A percentile compares a stretch with the other conserved stretches of the same genome.
Evolutionary conservation across 2,113 vertebrate genomes (phyloP).

Genomic region (Gavialis gangeticus): DNA sequence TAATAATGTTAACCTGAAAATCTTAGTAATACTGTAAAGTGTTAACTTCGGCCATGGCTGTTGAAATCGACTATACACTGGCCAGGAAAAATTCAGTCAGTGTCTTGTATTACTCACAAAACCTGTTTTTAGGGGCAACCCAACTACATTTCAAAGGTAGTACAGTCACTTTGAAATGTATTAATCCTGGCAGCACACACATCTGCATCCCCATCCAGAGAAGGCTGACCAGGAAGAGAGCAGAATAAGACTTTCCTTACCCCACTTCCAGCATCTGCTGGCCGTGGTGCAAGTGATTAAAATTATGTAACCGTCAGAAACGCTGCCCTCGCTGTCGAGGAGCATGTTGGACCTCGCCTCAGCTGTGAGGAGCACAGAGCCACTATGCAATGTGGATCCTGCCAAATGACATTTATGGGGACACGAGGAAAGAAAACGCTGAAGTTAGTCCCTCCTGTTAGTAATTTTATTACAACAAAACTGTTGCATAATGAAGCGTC

Average conservation of each 20-base stretch:
- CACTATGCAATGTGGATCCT: background rate
- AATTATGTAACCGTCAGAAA: background rate
- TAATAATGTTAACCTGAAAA: background rate
- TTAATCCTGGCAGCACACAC: background rate
- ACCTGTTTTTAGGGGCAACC: background rate
- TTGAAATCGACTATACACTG: background rate
- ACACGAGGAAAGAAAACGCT: background rate
- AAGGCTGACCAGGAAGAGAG: too few species aligned
- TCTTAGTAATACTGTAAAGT: background rate
- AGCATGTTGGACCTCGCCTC: too few species aligned
- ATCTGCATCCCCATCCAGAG: background rate
- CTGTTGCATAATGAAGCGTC: background rate
- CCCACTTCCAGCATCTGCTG: background rate
- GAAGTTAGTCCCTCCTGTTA: fast-evolving
- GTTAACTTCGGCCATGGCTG: background rate
- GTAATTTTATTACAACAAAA: background rate
- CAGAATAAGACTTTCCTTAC: background rate
- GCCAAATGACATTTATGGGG: background rate
- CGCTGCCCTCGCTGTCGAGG: background rate
- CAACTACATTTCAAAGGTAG: too few species aligned
- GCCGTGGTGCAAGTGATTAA: background rate
- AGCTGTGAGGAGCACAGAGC: background rate
- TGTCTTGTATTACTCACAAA: background rate
- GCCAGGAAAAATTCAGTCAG: too few species aligned
- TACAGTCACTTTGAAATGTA: background rate